Conservation (phyloP, 1,140 invertebrate genomes). For the Sycophaga agraensis region DNA sequence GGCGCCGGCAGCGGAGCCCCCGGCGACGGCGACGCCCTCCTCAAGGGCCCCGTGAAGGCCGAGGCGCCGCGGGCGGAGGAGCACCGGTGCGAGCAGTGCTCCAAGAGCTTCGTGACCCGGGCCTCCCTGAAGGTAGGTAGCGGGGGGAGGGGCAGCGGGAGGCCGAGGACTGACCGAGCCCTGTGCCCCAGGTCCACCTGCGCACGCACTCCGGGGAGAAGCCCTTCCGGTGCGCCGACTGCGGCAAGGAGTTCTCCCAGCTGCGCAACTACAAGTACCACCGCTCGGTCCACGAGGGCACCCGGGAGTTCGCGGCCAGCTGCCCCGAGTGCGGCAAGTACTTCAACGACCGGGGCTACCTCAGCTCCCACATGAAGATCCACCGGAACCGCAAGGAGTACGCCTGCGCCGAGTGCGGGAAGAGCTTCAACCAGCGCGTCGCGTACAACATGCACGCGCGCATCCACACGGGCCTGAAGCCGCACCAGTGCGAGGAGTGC, state of each 20-base stretch:
- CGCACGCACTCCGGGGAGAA: conserved; percentile 58
- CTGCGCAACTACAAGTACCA: conserved; percentile 77
- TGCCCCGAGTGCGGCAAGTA: conserved; percentile 76
- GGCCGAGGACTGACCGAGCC: too few species aligned
- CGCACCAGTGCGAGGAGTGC: conserved; percentile 82
- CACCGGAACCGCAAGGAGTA: conserved; percentile 77
- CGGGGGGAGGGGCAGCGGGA: too few species aligned
- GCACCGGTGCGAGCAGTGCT: conserved; percentile 54
- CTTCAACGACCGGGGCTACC: conserved; percentile 76
- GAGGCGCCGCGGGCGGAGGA: not conserved
- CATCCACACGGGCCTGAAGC: conserved; percentile 81
- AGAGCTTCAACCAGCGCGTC: conserved; percentile 78
- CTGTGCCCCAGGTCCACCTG: conserved; percentile 41
- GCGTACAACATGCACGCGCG: conserved; percentile 81
- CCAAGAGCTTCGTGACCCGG: conserved; percentile 54
- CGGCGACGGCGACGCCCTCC: conserved; percentile 37
- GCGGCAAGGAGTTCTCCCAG: conserved; percentile 78
- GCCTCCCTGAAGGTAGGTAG: conserved; percentile 53
- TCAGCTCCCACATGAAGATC: conserved; percentile 79
- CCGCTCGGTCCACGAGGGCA: conserved; percentile 70
- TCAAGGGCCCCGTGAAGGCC: conserved; percentile 11
- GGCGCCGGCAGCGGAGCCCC: conserved; percentile 31
- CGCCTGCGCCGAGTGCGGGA: conserved; percentile 71
- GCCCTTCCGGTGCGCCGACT: conserved; percentile 73
- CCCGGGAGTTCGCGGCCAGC: conserved; percentile 72